Evolutionary conservation across 2,888 invertebrate genomes (phyloP), one percentile per base, ranked within the genome.

Genomic region (Drosophila meridiana): DNA sequence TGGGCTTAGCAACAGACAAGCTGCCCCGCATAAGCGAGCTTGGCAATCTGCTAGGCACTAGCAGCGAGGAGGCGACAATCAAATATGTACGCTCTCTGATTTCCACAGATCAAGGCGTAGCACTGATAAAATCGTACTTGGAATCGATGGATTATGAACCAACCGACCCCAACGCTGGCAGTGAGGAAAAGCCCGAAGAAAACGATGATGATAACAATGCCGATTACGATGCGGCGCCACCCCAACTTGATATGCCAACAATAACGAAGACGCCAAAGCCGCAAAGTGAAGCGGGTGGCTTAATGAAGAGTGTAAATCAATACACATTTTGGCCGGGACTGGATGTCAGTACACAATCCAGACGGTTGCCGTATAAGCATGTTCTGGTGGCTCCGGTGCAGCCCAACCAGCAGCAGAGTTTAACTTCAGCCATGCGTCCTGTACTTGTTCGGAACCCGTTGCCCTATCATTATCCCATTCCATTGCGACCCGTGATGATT

Each of bases 381-480:
- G 59, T 76, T 0, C 72, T 82, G 52, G 55, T 86, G 40, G 38
- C 82, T 0, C 66, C 73, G 3, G 4, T 38, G 4, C 60, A 63
- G 2, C 14, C 56, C 26, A 9, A 56, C 0, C 64, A 32, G 30
- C 61, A 32, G 34, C 8, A 26, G 11, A 8, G 7, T 30, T 7
- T 50, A 3, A 8, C 4, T 9, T 9, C 43, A 4, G 34, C 14
- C 0, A 26, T 28, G 45, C 75, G 68, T 36, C 85, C 90, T 0
- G 8, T 85, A 8, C 63, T 87, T 4, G 58, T 83, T 4, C 84
- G 81, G 7, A 79, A 81, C 14, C 82, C 87, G 0, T 58, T 90
- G 45, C 92, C 92, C 0, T 90, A 84, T 76, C 90, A 91, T 52
- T 90, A 87, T 70, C 91, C 91, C 4, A 80, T 91, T 53, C 91